Evolutionary conservation across 2,797 vertebrate genomes (phyloP), one percentile per base, ranked within the genome.

Genomic region (Trematomus bernacchii): DNA sequence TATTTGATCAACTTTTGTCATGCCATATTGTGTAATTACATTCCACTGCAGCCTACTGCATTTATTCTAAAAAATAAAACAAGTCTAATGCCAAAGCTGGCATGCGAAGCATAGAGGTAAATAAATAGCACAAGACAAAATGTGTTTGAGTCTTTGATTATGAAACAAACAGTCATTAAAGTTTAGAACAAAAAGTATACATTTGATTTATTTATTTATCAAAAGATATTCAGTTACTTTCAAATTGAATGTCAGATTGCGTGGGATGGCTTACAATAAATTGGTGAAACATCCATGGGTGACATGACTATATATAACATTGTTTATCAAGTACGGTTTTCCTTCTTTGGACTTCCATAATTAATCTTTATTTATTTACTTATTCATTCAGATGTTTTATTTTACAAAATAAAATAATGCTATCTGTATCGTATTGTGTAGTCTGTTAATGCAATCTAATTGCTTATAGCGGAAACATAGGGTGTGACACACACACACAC

Each of bases 1-100:
- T 14, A 16, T 86, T 81, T 85, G 84, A 88, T 85, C 78, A 85
- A 76, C 69, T 84, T 59, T 75, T 79, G 80, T 82, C 72, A 54
- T 71, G 52, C 33, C 27, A 53, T 59, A 51, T 71, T 50, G 66
- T 80, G 63, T 86, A 71, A 80, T 77, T 65, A 73, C 71, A 75
- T 74, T 60, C 60, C 60, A 70, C 43, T 74, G 74, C 40, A 60
- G 62, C 18, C 59, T 48, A 68, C 67, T 75, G 77, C 63, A 66
- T 66, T 77, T 6, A 71, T 60, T 74, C 64, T 67, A 55, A n/a
- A 30, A 7, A 33, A 63, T 51, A 66, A 42, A 73, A 27, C 8
- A 75, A 37, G 46, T 47, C 68, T 63, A 21, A 59, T 71, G 58
- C 10, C 40, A 52, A 27, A 57, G 40, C 10, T 69, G 48, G 19